A percentile compares a stretch with the other conserved stretches of the same genome.
These are phyloP conservation scores for Enchytraeus crypticus DNA, from an alignment of 2,888 invertebrate genomes.

Conservation along the genomic window DNA sequence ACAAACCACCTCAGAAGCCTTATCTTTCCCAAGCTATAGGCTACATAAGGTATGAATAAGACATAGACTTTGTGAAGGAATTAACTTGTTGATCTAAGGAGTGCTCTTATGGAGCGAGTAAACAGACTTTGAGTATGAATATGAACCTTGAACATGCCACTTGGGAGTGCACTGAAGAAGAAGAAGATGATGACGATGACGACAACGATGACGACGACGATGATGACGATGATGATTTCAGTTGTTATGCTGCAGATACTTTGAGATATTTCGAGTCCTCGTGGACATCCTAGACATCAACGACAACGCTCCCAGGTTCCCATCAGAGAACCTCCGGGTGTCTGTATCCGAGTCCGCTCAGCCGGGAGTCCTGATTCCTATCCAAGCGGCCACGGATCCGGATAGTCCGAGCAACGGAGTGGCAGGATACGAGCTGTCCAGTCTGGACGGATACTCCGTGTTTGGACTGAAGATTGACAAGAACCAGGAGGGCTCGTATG, in stretches of 20 bases:
- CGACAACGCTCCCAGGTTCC: conserved; percentile 15
- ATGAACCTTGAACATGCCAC: too few relatives aligned
- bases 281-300: conserved; percentile 6
- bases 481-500: conserved; percentile 15
- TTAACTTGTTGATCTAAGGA: too few relatives aligned
- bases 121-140: too few relatives aligned
- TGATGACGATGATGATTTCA: conserved; percentile 15
- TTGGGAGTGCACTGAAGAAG: too few relatives aligned
- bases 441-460: neutral
- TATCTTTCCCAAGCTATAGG: too few relatives aligned
- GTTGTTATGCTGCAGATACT: neutral
- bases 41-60: too few relatives aligned
- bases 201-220: conserved; percentile 13
- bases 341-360: conserved; percentile 5
- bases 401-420: conserved; percentile 9
- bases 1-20: too few relatives aligned
- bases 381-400: conserved; percentile 10
- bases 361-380: conserved; percentile 1
- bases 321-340: neutral
- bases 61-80: too few relatives aligned
- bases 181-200: conserved; percentile 16
- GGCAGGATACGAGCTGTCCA: neutral
- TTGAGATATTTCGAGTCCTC: neutral
- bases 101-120: too few relatives aligned
- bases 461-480: conserved; percentile 19